phyloP scores from a whole-genome alignment of 2,888 invertebrate genomes.

The Drosophila koepferae region DNA sequence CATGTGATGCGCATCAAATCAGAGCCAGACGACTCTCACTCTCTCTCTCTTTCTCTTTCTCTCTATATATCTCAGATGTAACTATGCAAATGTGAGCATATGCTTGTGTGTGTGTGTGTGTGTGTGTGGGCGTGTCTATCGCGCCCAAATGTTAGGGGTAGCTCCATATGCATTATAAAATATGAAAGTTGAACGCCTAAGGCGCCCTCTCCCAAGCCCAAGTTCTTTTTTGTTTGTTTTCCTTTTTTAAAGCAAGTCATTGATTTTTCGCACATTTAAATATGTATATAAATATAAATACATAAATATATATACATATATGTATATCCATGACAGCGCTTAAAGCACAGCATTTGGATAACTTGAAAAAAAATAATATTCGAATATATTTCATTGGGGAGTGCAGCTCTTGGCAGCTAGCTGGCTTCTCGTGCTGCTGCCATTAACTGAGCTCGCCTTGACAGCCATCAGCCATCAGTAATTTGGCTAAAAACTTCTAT shows the following conservation, averaged over 20 bases:
- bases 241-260: not conserved
- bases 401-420: constrained; percentile 1
- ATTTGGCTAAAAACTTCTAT: not conserved
- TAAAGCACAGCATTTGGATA: not conserved
- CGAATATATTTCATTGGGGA: not conserved
- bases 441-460: constrained; percentile 4
- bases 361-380: not conserved
- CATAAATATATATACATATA: not conserved
- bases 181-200: not conserved
- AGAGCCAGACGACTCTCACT: constrained; percentile 32
- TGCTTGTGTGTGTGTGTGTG: constrained; percentile 4
- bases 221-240: not conserved
- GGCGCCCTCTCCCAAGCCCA: not conserved
- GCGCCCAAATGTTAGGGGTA: constrained; percentile 41
- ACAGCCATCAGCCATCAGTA: constrained; percentile 1
- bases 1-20: constrained; percentile 51
- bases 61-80: constrained; percentile 11
- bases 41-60: too few relatives aligned
- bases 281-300: not conserved
- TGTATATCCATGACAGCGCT: not conserved
- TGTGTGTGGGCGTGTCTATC: not conserved
- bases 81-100: constrained; percentile 13
- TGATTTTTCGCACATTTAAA: not conserved
- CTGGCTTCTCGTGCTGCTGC: not conserved
- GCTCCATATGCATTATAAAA: constrained; percentile 31